Evolutionary conservation across 1,140 invertebrate species (phyloP).

Genomic region (Gonatopus flavifemur): DNA sequence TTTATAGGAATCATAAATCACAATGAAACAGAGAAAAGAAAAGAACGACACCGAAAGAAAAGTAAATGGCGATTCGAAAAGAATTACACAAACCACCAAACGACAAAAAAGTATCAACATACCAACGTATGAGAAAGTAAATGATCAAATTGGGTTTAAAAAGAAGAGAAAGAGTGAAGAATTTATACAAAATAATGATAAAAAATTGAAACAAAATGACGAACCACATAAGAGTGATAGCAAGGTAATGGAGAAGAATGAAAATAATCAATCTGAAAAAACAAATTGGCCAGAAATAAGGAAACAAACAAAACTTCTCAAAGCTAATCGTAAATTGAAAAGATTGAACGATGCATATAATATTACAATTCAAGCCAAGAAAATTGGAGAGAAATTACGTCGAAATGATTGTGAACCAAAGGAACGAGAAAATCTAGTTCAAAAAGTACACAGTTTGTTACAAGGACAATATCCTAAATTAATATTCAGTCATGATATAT

Average conservation of each 20-base stretch:
- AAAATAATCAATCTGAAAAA: constrained; percentile 55
- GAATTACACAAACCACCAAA: constrained; percentile 1
- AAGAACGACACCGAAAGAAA: background rate
- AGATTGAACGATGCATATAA: constrained; percentile 66
- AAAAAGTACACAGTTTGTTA: constrained; percentile 71
- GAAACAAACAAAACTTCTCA: constrained; percentile 71
- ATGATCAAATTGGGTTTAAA: constrained; percentile 13
- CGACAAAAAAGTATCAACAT: background rate
- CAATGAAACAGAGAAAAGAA: constrained; percentile 21
- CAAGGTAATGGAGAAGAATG: constrained; percentile 12
- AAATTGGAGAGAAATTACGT: constrained; percentile 77
- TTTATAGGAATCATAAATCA: too few relatives aligned
- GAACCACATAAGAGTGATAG: constrained; percentile 24
- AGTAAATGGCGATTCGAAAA: too few relatives aligned
- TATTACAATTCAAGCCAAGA: constrained; percentile 71
- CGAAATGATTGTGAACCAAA: constrained; percentile 60
- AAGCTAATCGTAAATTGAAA: constrained; percentile 62
- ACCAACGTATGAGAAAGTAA: constrained; percentile 6
- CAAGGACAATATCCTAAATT: constrained; percentile 74
- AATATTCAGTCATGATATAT: constrained; percentile 84
- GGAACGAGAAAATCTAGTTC: constrained; percentile 67
- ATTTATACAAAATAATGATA: constrained; percentile 6
- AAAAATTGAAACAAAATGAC: background rate
- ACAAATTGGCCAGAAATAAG: constrained; percentile 74
- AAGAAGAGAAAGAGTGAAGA: constrained; percentile 19